Percentiles rank a stretch among this genome's conserved stretches.
Conservation (phyloP, 2,888 invertebrate genomes). For the Meiosimyza platycephala region DNA sequence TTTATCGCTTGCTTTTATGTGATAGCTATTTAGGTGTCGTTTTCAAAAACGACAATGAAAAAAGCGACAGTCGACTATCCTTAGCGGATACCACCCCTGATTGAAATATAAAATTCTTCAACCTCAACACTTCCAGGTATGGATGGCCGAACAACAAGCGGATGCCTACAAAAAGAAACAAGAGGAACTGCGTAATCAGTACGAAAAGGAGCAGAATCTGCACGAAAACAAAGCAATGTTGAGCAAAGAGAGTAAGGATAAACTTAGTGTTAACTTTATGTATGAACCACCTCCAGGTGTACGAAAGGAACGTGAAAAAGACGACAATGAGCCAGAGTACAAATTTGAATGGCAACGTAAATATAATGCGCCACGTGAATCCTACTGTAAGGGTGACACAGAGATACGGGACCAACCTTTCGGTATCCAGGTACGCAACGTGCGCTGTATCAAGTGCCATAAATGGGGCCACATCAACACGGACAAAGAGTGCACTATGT, state of each 20-base stretch:
- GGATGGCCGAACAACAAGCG: slow-evolving; percentile 99
- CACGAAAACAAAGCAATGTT: slow-evolving; percentile 97
- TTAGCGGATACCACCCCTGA: no score
- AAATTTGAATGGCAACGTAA: slow-evolving; percentile 99
- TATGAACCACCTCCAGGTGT: slow-evolving; percentile 99
- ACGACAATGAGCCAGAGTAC: slow-evolving; percentile 94
- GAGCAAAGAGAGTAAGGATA: slow-evolving; percentile 98
- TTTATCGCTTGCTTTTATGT: no score
- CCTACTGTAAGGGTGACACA: slow-evolving; percentile 97
- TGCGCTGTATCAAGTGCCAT: slow-evolving; percentile 98
- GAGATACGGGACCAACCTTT: slow-evolving; percentile 98
- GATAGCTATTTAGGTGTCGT: no score
- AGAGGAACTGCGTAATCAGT: slow-evolving; percentile 94
- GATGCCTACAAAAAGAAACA: slow-evolving; percentile 98
- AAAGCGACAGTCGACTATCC: no score
- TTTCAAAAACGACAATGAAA: no score
- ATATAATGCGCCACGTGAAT: slow-evolving; percentile 98
- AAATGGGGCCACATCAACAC: slow-evolving; percentile 92
- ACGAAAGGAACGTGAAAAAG: slow-evolving; percentile 89
- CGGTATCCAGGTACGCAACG: slow-evolving; percentile 97
- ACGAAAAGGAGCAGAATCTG: slow-evolving; percentile 98
- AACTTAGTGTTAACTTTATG: slow-evolving; percentile 98
- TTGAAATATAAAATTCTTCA: background rate
- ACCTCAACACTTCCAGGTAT: slow-evolving; percentile 75
- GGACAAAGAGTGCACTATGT: slow-evolving; percentile 97